Evolutionary conservation across 2,888 invertebrate genomes (phyloP), one percentile per base, ranked within the genome.

Genomic region (Saturnia japonica): DNA sequence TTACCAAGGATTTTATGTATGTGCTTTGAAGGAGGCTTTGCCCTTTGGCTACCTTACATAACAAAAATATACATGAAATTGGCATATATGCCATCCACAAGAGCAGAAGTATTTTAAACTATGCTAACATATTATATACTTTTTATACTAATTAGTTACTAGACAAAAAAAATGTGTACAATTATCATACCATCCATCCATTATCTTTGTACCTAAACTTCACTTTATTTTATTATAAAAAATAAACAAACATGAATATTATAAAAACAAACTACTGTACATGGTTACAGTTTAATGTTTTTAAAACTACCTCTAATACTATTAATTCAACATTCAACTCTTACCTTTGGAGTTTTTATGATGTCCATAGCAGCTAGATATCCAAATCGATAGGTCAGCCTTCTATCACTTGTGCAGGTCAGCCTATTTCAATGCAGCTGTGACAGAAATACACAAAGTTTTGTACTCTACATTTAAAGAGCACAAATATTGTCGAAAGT

Each of bases 281-380:
- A 22, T 54, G 47, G 8, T 22, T 51, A 51, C 51, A 51, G n/a
- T 51, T 51, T 47, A 47, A 19, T 45, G 45, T 9, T 2, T 14
- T 45, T 51, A 51, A 51, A n/a, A 19, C 6, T 51, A n/a, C 9
- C 51, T 51, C 7, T 8, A 11, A 22, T 22, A 54, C 22, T 54
- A 54, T n/a, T 0, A n/a, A n/a, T 22, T 22, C 7, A 54, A 22
- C n/a, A 11, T 60, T 60, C 14, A 60, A 28, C 28, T 60, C 89
- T 79, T 86, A 93, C 93, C 92, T 92, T 93, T 45, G 91, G 91
- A 74, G 90, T 91, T 88, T 89, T 87, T 76, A 90, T 86, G 82
- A 90, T 91, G 88, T 93, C 93, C 93, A 92, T 92, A 73, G 80
- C 77, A 78, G 80, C 82, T 83, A 76, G 72, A 76, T 72, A 73